Evolutionary conservation across 2,888 invertebrate genomes (phyloP).

Genomic region (Pollenia griseotomentosa): DNA sequence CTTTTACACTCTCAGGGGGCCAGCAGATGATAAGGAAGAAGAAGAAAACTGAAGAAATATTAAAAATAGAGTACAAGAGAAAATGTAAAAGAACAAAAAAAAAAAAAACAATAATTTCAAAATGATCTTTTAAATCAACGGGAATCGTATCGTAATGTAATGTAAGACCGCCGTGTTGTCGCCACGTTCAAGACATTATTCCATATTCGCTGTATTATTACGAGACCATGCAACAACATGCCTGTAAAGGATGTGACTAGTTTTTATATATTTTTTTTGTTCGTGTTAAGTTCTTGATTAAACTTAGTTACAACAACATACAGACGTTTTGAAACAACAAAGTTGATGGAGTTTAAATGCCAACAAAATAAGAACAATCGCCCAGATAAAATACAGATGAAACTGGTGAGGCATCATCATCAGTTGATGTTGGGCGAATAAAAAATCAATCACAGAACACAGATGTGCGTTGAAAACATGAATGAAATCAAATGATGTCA

Average conservation of each 20-base stretch:
- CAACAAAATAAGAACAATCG: constrained; percentile 34
- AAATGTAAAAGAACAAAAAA: neutral
- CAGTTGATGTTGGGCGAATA: constrained; percentile 28
- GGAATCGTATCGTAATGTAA: constrained; percentile 51
- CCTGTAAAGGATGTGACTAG: constrained; percentile 71
- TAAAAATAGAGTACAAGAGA: neutral
- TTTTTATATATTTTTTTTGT: constrained; percentile 51
- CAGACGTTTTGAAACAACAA: constrained; percentile 22
- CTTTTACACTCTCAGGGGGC: constrained; percentile 54
- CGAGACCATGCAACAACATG: constrained; percentile 68
- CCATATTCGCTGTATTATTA: constrained; percentile 68
- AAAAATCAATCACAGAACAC: constrained; percentile 61
- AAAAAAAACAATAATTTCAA: constrained; percentile 18
- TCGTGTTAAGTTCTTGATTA: constrained; percentile 41
- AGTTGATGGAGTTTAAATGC: constrained; percentile 52
- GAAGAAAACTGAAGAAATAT: constrained; percentile 1
- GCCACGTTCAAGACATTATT: constrained; percentile 72
- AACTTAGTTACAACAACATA: neutral
- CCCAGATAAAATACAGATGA: neutral
- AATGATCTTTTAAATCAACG: constrained; percentile 55
- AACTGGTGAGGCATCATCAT: constrained; percentile 17
- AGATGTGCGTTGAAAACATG: constrained; percentile 70
- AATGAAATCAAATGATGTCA: constrained; percentile 71
- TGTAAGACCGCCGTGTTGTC: constrained; percentile 70
- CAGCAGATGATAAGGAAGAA: neutral